Percentiles rank a stretch among this genome's conserved stretches.
These are phyloP conservation scores for Psittacula derbiana DNA, from an alignment of 2,797 vertebrate species.

Conservation along the genomic window DNA sequence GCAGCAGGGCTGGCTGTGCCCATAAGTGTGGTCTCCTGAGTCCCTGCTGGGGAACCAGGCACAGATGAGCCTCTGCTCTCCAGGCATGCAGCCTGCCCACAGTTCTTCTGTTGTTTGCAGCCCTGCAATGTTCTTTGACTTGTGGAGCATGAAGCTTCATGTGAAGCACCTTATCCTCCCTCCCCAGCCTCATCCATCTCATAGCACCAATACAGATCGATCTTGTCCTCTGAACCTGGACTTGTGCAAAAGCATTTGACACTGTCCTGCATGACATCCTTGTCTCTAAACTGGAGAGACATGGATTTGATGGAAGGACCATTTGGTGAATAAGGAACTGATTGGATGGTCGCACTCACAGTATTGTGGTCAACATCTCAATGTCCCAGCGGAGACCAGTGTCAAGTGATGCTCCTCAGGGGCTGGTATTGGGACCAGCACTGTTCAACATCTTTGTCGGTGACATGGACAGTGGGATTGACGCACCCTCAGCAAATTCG, in stretches of 20 bases:
- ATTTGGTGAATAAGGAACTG: neutral
- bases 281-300: neutral
- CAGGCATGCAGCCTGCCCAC: neutral
- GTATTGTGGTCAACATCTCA: neutral
- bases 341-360: neutral
- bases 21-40: neutral
- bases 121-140: neutral
- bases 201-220: neutral
- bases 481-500: neutral
- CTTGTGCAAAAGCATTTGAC: neutral
- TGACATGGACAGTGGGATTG: neutral
- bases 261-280: neutral
- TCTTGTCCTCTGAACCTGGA: neutral
- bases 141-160: neutral
- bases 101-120: neutral
- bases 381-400: neutral
- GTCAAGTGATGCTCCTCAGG: neutral
- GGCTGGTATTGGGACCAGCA: neutral
- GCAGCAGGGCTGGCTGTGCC: neutral
- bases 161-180: neutral
- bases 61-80: neutral
- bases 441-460: neutral
- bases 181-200: neutral
- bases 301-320: neutral
- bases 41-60: rapidly evolving